phyloP scores from a whole-genome alignment of 1,140 invertebrate genomes.

The Triops cancriformis region DNA sequence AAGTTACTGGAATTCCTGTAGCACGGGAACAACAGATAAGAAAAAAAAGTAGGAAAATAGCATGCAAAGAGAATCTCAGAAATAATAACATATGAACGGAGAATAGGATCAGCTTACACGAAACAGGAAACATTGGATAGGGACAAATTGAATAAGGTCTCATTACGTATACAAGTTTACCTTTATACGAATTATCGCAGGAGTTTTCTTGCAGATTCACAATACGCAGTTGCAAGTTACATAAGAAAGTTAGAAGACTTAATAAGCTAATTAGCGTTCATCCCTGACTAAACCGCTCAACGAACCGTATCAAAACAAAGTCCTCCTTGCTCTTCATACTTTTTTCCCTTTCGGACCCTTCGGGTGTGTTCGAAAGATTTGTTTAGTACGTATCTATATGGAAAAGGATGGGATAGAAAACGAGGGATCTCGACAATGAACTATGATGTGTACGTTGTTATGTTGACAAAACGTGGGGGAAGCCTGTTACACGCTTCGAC shows the following conservation, averaged over 20 bases:
- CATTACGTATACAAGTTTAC: too few relatives aligned
- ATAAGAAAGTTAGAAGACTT: background rate
- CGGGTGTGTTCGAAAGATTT: background rate
- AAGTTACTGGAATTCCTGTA: background rate
- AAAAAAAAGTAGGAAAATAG: background rate
- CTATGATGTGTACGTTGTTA: background rate
- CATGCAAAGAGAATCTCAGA: too few relatives aligned
- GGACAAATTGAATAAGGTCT: too few relatives aligned
- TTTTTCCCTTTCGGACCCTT: background rate
- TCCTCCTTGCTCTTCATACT: background rate
- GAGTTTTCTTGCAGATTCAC: too few relatives aligned
- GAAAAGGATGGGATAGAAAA: background rate
- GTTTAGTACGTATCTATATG: background rate
- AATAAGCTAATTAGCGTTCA: constrained; percentile 7
- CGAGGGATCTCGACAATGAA: background rate
- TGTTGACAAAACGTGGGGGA: background rate
- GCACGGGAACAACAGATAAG: background rate
- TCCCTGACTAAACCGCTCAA: background rate
- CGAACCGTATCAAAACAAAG: background rate
- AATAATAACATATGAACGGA: too few relatives aligned
- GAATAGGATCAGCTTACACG: too few relatives aligned
- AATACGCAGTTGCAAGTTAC: too few relatives aligned
- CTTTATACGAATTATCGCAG: too few relatives aligned
- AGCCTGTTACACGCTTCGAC: background rate
- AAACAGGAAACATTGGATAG: too few relatives aligned